Evolutionary conservation across 2,797 vertebrate species (phyloP).

Genomic region (Poecilia wingei): DNA sequence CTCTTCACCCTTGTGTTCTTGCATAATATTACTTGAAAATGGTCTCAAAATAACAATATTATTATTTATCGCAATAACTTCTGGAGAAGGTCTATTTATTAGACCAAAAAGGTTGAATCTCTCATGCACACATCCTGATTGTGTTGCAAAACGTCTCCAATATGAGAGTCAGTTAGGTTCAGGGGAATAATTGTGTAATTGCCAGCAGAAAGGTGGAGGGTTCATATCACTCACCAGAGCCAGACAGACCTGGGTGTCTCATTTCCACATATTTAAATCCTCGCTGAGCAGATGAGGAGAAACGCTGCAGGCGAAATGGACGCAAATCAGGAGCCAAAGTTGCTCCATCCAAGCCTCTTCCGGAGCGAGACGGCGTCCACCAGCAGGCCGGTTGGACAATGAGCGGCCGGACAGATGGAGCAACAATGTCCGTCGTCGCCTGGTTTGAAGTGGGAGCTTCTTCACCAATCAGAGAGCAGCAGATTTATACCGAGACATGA

Average conservation of each 20-base stretch:
- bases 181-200: neutral
- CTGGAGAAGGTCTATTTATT: neutral
- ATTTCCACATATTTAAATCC: conserved; percentile 46
- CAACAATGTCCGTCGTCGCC: conserved; percentile 78
- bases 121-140: neutral
- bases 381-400: conserved; percentile 68
- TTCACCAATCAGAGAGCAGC: conserved; percentile 68
- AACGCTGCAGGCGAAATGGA: conserved; percentile 3
- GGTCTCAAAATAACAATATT: no score
- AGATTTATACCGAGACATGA: conserved; percentile 60
- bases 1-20: no score
- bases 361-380: neutral
- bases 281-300: neutral
- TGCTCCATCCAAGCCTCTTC: conserved; percentile 18
- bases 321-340: conserved; percentile 12
- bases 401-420: conserved; percentile 81
- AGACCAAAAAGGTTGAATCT: neutral
- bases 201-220: neutral
- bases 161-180: neutral
- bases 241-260: conserved; percentile 20
- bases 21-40: neutral
- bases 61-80: no score
- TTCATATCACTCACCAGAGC: conserved; percentile 52
- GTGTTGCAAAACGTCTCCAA: neutral
- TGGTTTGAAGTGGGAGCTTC: conserved; percentile 56